Percentiles rank a stretch among this genome's conserved stretches.
Conservation (phyloP, 2,797 vertebrate species). For the Crax fasciolata region DNA sequence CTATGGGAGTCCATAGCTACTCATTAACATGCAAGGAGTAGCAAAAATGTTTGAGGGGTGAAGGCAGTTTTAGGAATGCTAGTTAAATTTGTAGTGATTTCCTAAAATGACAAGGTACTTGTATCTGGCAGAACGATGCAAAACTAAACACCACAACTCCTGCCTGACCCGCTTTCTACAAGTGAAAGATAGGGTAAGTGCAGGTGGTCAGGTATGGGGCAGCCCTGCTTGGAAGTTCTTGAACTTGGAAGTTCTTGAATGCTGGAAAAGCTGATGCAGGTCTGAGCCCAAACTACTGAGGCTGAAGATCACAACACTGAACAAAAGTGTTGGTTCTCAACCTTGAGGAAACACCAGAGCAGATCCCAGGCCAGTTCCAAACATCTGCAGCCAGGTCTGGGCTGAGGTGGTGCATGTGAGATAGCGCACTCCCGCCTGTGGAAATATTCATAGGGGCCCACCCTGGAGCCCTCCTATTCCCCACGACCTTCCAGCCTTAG, state of each 20-base stretch:
- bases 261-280: background rate
- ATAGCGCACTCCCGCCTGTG: background rate
- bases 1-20: background rate
- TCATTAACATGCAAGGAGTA: background rate
- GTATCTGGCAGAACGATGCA: background rate
- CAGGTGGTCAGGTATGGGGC: background rate
- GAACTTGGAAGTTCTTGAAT: background rate
- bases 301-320: background rate
- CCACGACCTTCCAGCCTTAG: background rate
- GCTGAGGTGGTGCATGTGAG: background rate
- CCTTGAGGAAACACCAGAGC: background rate
- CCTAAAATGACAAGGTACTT: background rate
- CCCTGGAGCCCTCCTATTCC: background rate
- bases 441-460: background rate
- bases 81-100: constrained; percentile 19
- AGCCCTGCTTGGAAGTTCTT: background rate
- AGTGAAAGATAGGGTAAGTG: background rate
- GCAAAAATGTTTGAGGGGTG: background rate
- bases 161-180: background rate
- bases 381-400: background rate
- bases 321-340: background rate
- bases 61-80: constrained; percentile 4
- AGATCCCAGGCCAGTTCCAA: background rate
- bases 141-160: background rate
- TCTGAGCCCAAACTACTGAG: background rate